phyloP scores from a whole-genome alignment of 2,888 invertebrate genomes.

The Hedychridium roseum region DNA sequence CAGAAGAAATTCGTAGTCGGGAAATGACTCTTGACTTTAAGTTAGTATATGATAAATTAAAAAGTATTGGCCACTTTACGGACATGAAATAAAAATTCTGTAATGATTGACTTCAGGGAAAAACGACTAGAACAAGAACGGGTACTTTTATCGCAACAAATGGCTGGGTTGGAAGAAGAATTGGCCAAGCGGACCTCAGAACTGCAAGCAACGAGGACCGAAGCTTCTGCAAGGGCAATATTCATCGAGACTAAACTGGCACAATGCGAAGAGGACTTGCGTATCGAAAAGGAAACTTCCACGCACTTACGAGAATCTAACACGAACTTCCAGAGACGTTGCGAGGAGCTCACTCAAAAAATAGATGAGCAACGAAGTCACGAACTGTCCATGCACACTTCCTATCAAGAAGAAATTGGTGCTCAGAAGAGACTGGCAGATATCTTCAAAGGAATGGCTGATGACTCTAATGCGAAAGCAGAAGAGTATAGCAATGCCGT shows the following conservation, averaged over 20 bases:
- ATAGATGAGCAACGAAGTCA: conserved; percentile 65
- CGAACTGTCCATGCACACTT: conserved; percentile 61
- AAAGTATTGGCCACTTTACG: background rate
- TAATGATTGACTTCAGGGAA: conserved; percentile 66
- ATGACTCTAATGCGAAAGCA: conserved; percentile 80
- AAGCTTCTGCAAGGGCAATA: conserved; percentile 73
- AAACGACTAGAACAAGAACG: conserved; percentile 86
- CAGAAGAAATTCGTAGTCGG: conserved; percentile 83
- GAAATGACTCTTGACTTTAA: conserved; percentile 81
- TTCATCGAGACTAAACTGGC: conserved; percentile 79
- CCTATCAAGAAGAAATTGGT: conserved; percentile 83
- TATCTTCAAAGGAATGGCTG: conserved; percentile 82
- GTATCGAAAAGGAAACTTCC: conserved; percentile 75
- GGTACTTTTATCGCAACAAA: conserved; percentile 78
- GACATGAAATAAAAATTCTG: background rate
- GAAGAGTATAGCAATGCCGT: conserved; percentile 81
- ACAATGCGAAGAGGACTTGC: conserved; percentile 82
- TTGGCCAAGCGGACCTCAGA: conserved; percentile 81
- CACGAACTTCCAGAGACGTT: conserved; percentile 76
- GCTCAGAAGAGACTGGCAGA: conserved; percentile 86
- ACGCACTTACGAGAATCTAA: conserved; percentile 75
- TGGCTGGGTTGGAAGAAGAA: conserved; percentile 80
- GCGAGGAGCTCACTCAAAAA: conserved; percentile 73
- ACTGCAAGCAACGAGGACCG: conserved; percentile 78
- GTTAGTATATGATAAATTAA: conserved; percentile 49